These are phyloP conservation scores for Nibea coibor DNA, from an alignment of 2,113 vertebrate genomes.

Conservation along the genomic window DNA sequence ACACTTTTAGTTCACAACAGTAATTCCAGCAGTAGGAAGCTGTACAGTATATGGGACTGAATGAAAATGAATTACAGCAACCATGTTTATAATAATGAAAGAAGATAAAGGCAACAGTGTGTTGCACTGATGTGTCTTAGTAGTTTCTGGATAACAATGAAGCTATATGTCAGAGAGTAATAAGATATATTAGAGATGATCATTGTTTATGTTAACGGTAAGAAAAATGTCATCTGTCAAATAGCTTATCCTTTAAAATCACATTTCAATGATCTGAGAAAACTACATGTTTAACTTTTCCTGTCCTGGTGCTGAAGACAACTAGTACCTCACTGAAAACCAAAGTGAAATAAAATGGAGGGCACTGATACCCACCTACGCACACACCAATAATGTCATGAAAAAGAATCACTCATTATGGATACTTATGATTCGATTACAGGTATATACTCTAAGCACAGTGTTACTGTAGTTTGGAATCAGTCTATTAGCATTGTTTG, in stretches of 20 bases:
- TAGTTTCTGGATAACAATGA: not conserved
- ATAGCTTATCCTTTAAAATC: not conserved
- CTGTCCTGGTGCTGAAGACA: not conserved
- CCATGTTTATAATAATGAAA: not conserved
- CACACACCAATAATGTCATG: not conserved
- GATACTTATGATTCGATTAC: not conserved
- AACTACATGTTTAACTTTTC: not conserved
- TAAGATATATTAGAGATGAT: not conserved
- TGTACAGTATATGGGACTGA: not conserved
- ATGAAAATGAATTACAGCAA: not conserved
- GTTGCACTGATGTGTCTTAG: not conserved
- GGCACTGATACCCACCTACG: not conserved
- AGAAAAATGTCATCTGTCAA: not conserved
- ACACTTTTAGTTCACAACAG: not conserved
- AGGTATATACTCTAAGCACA: not conserved
- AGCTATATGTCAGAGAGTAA: not conserved
- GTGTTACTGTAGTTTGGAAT: not conserved
- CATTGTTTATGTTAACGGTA: too few species aligned
- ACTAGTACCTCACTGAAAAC: not conserved
- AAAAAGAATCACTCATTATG: not conserved
- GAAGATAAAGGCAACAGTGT: not conserved
- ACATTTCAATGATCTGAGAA: not conserved
- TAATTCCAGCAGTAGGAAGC: not conserved
- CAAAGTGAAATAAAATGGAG: not conserved
- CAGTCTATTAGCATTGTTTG: not conserved